These are phyloP conservation scores for Pseudorhombus dupliciocellatus DNA, from an alignment of 2,113 vertebrate species.

Conservation along the genomic window DNA sequence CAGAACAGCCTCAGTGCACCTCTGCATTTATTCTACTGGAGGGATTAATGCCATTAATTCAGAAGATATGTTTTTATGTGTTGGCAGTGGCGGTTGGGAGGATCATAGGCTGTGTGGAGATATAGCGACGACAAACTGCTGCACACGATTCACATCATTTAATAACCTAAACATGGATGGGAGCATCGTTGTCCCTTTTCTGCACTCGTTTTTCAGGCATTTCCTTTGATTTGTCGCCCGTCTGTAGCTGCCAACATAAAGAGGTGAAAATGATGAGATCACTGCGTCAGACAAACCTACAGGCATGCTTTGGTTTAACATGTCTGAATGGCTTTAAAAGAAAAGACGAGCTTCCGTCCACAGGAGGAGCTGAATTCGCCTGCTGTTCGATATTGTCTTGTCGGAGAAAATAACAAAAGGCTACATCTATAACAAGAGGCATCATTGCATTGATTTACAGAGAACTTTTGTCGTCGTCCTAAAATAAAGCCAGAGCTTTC, in stretches of 20 bases:
- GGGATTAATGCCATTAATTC: neutral
- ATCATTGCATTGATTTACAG: conserved; percentile 22
- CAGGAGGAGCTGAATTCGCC: conserved; percentile 3
- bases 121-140: neutral
- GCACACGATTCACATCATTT: neutral
- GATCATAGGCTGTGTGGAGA: too few relatives aligned
- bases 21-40: neutral
- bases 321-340: conserved; percentile 38
- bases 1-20: too few relatives aligned
- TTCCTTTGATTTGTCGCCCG: neutral
- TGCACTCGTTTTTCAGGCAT: neutral
- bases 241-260: conserved; percentile 5
- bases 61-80: neutral
- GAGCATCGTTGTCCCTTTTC: neutral
- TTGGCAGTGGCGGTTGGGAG: too few relatives aligned
- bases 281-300: conserved; percentile 45
- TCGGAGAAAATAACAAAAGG: neutral
- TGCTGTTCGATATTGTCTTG: conserved; percentile 7
- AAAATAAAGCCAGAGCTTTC: conserved; percentile 52
- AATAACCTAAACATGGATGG: neutral
- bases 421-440: conserved; percentile 1
- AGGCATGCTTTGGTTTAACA: conserved; percentile 56
- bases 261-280: conserved; percentile 3
- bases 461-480: conserved; percentile 11
- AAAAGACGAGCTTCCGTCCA: neutral